Evolutionary conservation across 2,888 invertebrate species (phyloP), one percentile per base, ranked within the genome.

Genomic region (Philereme vetulata): DNA sequence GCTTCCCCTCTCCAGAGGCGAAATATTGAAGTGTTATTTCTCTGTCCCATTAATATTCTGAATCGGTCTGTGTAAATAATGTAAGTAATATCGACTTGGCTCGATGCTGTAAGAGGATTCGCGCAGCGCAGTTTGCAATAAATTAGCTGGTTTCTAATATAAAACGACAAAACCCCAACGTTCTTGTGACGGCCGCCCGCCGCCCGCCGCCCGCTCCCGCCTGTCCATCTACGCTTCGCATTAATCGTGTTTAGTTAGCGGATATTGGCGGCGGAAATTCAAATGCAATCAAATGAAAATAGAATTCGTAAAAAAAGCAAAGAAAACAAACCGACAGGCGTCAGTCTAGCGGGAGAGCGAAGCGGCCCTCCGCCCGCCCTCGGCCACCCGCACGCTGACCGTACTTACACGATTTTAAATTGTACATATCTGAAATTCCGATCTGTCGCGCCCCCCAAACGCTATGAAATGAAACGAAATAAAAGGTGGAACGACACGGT

Each of bases 241-340:
- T 92, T 93, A 93, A 92, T 93, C 92, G 92, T 93, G 93, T 93
- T 92, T 93, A 92, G 92, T 92, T 91, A 92, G 89, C 88, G 90
- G 91, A 92, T 93, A 93, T 93, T 87, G 92, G 89, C 90, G 89
- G 88, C 84, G 90, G 88, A 92, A 92, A 91, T 91, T 91, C 90
- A 91, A 90, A 92, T 92, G 90, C 92, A 92, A 91, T 92, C 91
- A 92, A 91, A 92, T 90, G 89, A 91, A 92, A 92, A 92, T 91
- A 92, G 90, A 88, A 90, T 90, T 86, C 78, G 86, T 84, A 86
- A 90, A 92, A n/a, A 90, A 90, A 89, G 85, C 84, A 90, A 90
- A 92, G 90, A 85, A 91, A 90, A 91, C 88, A 90, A 89, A 85
- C 84, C 83, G 90, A 90, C 92, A 92, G 90, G 86, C 92, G 92